Evolutionary conservation across 2,797 vertebrate genomes (phyloP).

Genomic region (Tangara arthus): DNA sequence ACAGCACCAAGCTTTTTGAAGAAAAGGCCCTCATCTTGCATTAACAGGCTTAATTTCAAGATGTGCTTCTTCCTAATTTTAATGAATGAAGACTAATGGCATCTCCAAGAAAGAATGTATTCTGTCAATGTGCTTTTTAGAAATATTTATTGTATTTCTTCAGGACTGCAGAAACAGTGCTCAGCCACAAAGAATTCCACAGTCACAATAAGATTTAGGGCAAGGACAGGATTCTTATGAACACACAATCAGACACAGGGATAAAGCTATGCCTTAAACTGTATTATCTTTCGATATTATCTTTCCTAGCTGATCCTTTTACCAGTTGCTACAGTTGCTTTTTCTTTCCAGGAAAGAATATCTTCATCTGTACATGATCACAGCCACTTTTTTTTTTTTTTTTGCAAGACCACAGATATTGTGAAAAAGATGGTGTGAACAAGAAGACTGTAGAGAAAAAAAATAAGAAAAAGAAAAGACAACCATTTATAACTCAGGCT

Average conservation of each 20-base stretch:
- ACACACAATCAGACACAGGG: background rate
- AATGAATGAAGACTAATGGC: background rate
- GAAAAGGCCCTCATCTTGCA: accelerated
- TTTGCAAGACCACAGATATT: background rate
- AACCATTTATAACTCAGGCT: background rate
- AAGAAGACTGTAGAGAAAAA: background rate
- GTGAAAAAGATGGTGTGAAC: background rate
- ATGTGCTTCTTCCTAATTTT: background rate
- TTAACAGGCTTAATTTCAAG: background rate
- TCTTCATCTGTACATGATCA: background rate
- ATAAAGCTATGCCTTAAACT: background rate
- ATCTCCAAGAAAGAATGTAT: background rate
- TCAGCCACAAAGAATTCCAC: background rate
- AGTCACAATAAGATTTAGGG: background rate
- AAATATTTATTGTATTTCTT: background rate
- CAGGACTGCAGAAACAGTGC: background rate
- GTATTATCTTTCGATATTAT: background rate
- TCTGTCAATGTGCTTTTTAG: background rate
- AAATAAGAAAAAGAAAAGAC: background rate
- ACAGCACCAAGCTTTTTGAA: background rate
- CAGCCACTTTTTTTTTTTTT: background rate
- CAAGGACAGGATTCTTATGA: background rate
- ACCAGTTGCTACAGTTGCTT: background rate
- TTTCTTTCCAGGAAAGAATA: background rate
- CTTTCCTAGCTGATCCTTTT: background rate